phyloP scores from a whole-genome alignment of 2,888 invertebrate species.

The Scrobipalpa costella region DNA sequence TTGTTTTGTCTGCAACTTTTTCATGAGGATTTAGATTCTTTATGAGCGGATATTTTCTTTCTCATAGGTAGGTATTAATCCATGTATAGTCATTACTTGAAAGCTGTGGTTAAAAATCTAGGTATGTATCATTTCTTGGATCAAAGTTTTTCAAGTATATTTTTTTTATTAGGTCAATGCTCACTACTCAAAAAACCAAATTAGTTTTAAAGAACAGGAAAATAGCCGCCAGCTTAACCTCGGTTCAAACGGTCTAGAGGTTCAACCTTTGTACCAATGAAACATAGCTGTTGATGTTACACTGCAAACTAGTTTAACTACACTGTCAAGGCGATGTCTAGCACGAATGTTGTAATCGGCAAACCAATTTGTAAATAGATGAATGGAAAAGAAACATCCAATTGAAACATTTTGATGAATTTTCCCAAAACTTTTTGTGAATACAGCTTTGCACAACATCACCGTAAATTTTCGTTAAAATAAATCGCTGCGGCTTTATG shows the following conservation, averaged over 20 bases:
- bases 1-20: background rate
- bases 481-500: too few relatives aligned
- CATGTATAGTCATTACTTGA: too few relatives aligned
- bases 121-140: too few relatives aligned
- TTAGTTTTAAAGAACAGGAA: background rate
- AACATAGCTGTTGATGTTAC: conserved; percentile 6
- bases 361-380: background rate
- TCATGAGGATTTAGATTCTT: background rate
- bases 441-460: too few relatives aligned
- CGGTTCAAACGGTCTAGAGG: conserved; percentile 9
- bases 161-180: background rate
- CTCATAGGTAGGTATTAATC: too few relatives aligned
- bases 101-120: too few relatives aligned
- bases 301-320: background rate
- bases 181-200: background rate
- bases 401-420: too few relatives aligned
- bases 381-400: background rate
- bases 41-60: background rate
- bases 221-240: background rate
- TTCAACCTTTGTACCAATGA: conserved; percentile 4
- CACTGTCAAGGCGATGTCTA: background rate
- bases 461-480: too few relatives aligned
- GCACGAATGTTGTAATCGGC: background rate
- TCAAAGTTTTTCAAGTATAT: too few relatives aligned
- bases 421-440: too few relatives aligned